A percentile compares a stretch with the other conserved stretches of the same genome.
phyloP scores from a whole-genome alignment of 2,888 invertebrate species.

The Philopedon plagiatum region DNA sequence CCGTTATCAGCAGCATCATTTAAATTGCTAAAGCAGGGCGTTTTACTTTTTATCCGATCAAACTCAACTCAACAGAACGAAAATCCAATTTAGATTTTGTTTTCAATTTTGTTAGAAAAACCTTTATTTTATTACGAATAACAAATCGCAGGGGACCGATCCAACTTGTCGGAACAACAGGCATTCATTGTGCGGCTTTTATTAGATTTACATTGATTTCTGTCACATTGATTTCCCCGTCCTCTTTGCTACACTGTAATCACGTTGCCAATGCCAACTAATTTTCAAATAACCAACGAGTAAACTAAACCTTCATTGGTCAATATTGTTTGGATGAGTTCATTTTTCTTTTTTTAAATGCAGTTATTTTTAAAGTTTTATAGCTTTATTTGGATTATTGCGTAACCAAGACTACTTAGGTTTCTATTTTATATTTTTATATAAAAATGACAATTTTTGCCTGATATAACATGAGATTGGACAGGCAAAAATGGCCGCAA shows the following conservation, averaged over 20 bases:
- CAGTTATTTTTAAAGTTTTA: no score
- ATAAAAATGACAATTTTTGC: background rate
- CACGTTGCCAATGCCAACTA: slow-evolving; percentile 46
- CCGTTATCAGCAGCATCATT: slow-evolving; percentile 66
- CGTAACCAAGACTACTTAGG: no score
- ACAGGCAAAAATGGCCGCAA: background rate
- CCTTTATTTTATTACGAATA: slow-evolving; percentile 60
- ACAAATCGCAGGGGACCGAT: slow-evolving; percentile 61
- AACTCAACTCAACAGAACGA: slow-evolving; percentile 62
- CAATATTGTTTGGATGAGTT: slow-evolving; percentile 24
- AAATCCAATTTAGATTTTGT: slow-evolving; percentile 64
- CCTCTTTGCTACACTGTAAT: slow-evolving; percentile 34
- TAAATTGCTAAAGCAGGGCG: slow-evolving; percentile 69
- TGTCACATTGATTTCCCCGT: slow-evolving; percentile 60
- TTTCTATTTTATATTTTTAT: no score
- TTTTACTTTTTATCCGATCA: slow-evolving; percentile 68
- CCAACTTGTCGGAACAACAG: slow-evolving; percentile 60
- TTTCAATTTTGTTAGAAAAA: slow-evolving; percentile 61
- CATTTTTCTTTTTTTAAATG: background rate
- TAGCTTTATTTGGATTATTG: no score
- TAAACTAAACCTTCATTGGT: slow-evolving; percentile 32
- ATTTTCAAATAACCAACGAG: slow-evolving; percentile 39
- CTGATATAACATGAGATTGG: background rate
- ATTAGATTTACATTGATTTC: slow-evolving; percentile 66
- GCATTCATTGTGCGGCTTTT: slow-evolving; percentile 62